These are phyloP conservation scores for Phyto melanocephala DNA, from an alignment of 2,888 invertebrate species.

Conservation along the genomic window DNA sequence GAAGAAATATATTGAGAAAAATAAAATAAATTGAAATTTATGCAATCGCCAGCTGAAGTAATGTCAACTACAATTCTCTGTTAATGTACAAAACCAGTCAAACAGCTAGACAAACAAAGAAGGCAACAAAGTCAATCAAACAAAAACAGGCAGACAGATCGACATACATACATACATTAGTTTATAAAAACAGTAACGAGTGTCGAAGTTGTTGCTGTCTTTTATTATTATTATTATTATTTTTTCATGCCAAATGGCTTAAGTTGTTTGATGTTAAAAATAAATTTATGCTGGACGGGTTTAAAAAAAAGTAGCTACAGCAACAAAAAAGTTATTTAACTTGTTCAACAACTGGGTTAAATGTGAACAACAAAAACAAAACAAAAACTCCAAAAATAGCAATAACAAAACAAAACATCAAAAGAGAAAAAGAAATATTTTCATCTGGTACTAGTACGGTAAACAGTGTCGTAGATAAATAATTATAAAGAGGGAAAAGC, in stretches of 20 bases:
- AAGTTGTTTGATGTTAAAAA: slow-evolving; percentile 31
- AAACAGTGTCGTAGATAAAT: too few relatives aligned
- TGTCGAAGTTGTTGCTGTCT: neutral
- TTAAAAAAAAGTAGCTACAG: slow-evolving; percentile 26
- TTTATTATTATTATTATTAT: neutral
- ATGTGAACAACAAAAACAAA: slow-evolving; percentile 41
- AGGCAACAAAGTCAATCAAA: neutral
- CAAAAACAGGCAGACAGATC: neutral
- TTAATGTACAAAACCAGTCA: slow-evolving; percentile 18
- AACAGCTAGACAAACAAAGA: neutral
- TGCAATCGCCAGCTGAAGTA: slow-evolving; percentile 14
- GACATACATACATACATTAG: too few relatives aligned
- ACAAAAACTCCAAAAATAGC: slow-evolving; percentile 29
- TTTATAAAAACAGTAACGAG: too few relatives aligned
- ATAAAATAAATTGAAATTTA: slow-evolving; percentile 35
- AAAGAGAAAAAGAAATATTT: neutral
- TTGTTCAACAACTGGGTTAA: slow-evolving; percentile 63
- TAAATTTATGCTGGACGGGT: slow-evolving; percentile 45
- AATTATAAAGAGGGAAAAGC: too few relatives aligned
- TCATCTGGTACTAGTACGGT: neutral
- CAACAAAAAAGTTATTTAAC: slow-evolving; percentile 43
- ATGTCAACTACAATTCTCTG: slow-evolving; percentile 14
- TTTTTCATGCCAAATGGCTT: slow-evolving; percentile 41
- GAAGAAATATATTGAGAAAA: neutral
- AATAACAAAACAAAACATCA: neutral